A percentile compares a stretch with the other conserved stretches of the same genome.
These are phyloP conservation scores for Zootermopsis nevadensis DNA, from an alignment of 2,888 invertebrate species.

Conservation along the genomic window DNA sequence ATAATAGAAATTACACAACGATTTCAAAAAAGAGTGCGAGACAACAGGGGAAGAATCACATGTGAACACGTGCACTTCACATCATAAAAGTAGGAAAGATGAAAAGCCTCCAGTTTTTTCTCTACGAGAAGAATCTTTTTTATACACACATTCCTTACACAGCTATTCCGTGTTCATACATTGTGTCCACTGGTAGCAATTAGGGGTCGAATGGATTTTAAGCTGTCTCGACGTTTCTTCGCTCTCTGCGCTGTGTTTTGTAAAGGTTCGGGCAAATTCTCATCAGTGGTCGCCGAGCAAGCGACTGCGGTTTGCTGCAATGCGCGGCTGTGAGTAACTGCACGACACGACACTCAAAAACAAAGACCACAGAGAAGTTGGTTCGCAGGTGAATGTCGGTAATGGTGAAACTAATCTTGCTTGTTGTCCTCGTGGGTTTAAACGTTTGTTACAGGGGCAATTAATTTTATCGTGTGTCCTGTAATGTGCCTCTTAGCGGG, in stretches of 20 bases:
- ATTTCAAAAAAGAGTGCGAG: too few relatives aligned
- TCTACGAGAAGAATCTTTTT: too few relatives aligned
- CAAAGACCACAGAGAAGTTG: conserved; percentile 1
- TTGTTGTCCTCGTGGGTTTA: neutral
- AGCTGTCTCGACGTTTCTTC: neutral
- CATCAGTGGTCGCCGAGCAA: neutral
- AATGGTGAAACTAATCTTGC: neutral
- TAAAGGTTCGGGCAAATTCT: neutral
- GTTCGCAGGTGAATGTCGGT: neutral
- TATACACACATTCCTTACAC: neutral
- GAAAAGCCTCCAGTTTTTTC: too few relatives aligned
- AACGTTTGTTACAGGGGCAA: neutral
- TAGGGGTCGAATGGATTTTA: neutral
- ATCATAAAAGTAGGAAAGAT: too few relatives aligned
- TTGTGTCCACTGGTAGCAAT: neutral
- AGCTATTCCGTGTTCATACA: neutral
- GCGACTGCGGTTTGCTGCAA: neutral
- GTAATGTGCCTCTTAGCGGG: neutral
- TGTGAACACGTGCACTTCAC: too few relatives aligned
- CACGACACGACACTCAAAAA: neutral
- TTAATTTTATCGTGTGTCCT: neutral
- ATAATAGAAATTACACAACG: too few relatives aligned
- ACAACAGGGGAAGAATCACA: too few relatives aligned
- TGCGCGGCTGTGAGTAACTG: neutral
- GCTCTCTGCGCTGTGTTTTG: neutral